Conservation (phyloP, 2,113 vertebrate genomes). For the Callithrix jacchus region DNA sequence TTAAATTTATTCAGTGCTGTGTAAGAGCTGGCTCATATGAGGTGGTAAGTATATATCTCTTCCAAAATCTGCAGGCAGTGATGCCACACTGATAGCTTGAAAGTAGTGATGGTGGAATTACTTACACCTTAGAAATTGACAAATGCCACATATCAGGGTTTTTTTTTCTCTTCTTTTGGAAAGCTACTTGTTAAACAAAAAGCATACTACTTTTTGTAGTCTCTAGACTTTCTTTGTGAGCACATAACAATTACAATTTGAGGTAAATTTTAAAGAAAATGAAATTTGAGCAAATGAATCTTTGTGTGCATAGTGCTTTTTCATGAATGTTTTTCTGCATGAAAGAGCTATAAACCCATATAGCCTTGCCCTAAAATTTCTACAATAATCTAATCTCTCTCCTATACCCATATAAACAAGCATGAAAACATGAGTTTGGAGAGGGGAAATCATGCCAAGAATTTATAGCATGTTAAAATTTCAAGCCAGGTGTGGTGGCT, state of each 20-base stretch:
- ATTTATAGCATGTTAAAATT: constrained; percentile 23
- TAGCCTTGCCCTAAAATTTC: neutral
- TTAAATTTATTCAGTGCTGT: neutral
- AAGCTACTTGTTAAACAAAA: neutral
- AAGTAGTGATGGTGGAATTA: neutral
- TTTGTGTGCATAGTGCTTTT: constrained; percentile 21
- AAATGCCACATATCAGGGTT: neutral
- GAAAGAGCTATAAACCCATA: neutral
- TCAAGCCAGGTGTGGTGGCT: too few relatives aligned
- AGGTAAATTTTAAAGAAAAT: constrained; percentile 41
- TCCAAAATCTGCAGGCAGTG: neutral
- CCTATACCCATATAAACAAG: neutral
- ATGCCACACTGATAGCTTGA: neutral
- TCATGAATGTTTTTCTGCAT: neutral
- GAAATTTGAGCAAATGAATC: constrained; percentile 34
- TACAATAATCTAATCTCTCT: neutral
- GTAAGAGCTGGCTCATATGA: neutral
- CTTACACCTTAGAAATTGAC: neutral
- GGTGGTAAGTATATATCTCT: neutral
- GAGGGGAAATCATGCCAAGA: neutral
- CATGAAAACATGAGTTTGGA: neutral
- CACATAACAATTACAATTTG: neutral
- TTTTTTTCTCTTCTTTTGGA: neutral
- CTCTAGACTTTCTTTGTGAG: neutral
- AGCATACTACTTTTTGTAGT: neutral